Evolutionary conservation across 2,888 invertebrate genomes (phyloP).

Genomic region (Piscicola geometra): DNA sequence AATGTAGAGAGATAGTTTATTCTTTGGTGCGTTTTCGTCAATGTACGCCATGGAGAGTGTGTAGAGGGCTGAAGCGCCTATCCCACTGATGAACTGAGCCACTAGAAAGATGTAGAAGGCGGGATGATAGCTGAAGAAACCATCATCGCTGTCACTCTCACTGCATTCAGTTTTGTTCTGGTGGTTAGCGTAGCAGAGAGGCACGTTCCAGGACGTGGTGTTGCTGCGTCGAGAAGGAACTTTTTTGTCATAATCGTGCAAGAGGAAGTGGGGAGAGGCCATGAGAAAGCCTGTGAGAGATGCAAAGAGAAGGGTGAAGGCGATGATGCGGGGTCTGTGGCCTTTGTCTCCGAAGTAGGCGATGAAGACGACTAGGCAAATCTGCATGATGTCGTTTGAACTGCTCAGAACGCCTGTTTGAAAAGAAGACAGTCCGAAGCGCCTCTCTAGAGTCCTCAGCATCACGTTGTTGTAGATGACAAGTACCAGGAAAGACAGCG

Average conservation of each 20-base stretch:
- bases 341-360: slow-evolving; percentile 41
- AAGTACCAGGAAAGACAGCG: slow-evolving; percentile 30
- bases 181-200: not conserved
- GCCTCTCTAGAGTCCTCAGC: slow-evolving; percentile 41
- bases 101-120: slow-evolving; percentile 38
- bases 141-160: not conserved
- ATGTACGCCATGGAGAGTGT: slow-evolving; percentile 49
- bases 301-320: slow-evolving; percentile 35
- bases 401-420: slow-evolving; percentile 40
- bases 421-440: slow-evolving; percentile 42
- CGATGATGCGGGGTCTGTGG: slow-evolving; percentile 42
- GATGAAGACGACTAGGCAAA: slow-evolving; percentile 40
- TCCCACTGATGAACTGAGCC: slow-evolving; percentile 39
- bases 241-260: not conserved
- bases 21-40: slow-evolving; percentile 47
- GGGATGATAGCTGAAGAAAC: slow-evolving; percentile 15
- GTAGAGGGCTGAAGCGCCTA: slow-evolving; percentile 43
- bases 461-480: slow-evolving; percentile 38
- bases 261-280: slow-evolving; percentile 40
- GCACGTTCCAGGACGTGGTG: not conserved
- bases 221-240: not conserved
- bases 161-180: not conserved
- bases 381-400: slow-evolving; percentile 41
- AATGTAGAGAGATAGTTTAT: slow-evolving; percentile 46
- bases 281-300: slow-evolving; percentile 40